Evolutionary conservation across 2,113 vertebrate genomes (phyloP).

Genomic region (Nerophis ophidion): DNA sequence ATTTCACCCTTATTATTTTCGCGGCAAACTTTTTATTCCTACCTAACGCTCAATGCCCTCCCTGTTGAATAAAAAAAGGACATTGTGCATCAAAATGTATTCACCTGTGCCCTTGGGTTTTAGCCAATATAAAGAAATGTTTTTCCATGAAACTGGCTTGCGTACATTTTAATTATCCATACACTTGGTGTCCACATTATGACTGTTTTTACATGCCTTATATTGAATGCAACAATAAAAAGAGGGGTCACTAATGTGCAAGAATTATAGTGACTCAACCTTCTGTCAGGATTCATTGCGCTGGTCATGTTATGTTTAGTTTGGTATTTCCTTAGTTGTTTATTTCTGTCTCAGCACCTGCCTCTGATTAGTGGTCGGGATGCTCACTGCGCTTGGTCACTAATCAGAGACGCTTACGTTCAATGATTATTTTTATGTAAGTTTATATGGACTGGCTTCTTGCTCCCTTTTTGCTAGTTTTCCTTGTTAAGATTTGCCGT

Average conservation of each 20-base stretch:
- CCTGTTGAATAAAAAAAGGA: conserved; percentile 21
- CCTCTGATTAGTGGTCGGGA: too few species aligned
- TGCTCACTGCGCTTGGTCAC: too few species aligned
- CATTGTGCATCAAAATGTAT: conserved; percentile 6
- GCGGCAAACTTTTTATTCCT: neutral
- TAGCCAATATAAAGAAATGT: conserved; percentile 5
- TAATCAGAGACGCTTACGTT: too few species aligned
- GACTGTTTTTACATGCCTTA: conserved; percentile 48
- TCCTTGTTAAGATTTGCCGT: too few species aligned
- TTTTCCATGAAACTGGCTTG: conserved; percentile 29
- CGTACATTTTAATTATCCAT: conserved; percentile 59
- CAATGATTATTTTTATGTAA: too few species aligned
- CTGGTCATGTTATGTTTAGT: too few species aligned
- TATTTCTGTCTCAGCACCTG: too few species aligned
- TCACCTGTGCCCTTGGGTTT: conserved; percentile 34
- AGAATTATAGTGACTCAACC: neutral
- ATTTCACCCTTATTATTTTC: conserved; percentile 24
- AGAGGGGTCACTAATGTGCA: neutral
- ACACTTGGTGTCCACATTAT: conserved; percentile 61
- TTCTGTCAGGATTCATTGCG: too few species aligned
- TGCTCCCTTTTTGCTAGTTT: too few species aligned
- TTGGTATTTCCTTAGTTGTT: too few species aligned
- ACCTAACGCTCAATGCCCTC: conserved; percentile 6
- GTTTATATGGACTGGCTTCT: too few species aligned
- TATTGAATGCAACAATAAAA: conserved; percentile 44